Conservation (phyloP, 2,113 vertebrate genomes). For the Ochotona curzoniae region DNA sequence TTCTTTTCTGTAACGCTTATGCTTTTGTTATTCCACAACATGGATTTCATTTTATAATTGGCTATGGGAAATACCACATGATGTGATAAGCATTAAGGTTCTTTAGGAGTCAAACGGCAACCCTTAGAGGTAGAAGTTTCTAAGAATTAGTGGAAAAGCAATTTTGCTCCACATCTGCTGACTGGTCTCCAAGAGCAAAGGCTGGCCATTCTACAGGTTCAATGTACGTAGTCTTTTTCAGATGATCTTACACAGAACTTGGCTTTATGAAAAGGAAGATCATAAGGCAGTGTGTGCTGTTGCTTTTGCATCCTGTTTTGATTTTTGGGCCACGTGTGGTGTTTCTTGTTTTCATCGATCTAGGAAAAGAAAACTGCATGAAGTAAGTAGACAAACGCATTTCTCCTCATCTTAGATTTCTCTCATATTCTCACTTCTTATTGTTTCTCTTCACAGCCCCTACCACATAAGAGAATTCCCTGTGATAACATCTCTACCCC, state of each 20-base stretch:
- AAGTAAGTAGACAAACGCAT: background rate
- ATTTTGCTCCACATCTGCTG: background rate
- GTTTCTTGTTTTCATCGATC: background rate
- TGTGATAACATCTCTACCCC: fast-evolving
- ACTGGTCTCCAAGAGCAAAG: background rate
- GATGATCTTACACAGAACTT: fast-evolving
- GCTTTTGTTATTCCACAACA: background rate
- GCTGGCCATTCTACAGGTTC: background rate
- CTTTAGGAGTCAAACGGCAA: background rate
- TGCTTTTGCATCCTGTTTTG: background rate
- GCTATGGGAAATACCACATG: fast-evolving
- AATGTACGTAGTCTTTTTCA: background rate
- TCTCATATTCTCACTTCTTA: background rate
- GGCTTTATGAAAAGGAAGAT: background rate
- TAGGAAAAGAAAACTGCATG: background rate
- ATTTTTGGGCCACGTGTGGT: background rate
- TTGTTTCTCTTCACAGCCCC: background rate
- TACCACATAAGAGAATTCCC: background rate
- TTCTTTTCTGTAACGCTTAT: background rate
- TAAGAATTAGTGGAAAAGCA: too few relatives aligned
- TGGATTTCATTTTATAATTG: background rate
- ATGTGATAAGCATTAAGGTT: background rate
- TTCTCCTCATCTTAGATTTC: background rate
- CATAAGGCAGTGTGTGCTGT: fast-evolving
- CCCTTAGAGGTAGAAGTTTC: too few relatives aligned